Percentiles rank a stretch among this genome's conserved stretches.
These are phyloP conservation scores for Thecophora atra DNA, from an alignment of 2,888 invertebrate species.

Conservation along the genomic window DNA sequence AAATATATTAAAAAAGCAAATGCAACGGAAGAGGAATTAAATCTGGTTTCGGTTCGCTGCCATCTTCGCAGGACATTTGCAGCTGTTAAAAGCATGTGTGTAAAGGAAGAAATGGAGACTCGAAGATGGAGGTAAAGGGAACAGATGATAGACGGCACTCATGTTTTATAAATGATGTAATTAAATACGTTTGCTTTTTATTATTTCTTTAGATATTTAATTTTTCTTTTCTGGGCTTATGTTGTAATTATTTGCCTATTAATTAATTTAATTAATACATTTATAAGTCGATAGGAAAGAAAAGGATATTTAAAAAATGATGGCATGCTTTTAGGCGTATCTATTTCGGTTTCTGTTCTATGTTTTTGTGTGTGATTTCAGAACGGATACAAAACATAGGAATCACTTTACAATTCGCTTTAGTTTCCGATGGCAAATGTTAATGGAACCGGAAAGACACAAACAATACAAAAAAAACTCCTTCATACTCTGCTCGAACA, in stretches of 20 bases:
- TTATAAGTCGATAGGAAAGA: too few relatives aligned
- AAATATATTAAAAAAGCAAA: constrained; percentile 32
- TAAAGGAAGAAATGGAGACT: neutral
- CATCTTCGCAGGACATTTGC: constrained; percentile 37
- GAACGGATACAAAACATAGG: constrained; percentile 19
- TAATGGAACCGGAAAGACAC: neutral
- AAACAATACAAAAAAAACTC: neutral
- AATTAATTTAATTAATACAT: constrained; percentile 15
- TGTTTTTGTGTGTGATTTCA: neutral
- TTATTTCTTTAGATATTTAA: neutral
- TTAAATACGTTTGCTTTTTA: constrained; percentile 58
- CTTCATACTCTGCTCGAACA: neutral
- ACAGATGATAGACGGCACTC: constrained; percentile 36
- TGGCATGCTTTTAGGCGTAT: too few relatives aligned
- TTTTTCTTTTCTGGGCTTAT: neutral
- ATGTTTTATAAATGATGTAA: constrained; percentile 63
- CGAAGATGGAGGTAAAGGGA: neutral
- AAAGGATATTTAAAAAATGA: too few relatives aligned
- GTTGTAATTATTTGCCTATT: constrained; percentile 11
- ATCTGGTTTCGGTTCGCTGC: constrained; percentile 47
- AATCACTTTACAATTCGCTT: constrained; percentile 28
- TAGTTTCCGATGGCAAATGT: constrained; percentile 33
- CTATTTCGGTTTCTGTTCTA: too few relatives aligned
- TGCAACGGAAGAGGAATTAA: constrained; percentile 41
- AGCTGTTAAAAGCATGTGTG: constrained; percentile 27